Base-by-base conservation (phyloP, 1,140 invertebrate genomes). In the Metaphire vulgaris region DNA sequence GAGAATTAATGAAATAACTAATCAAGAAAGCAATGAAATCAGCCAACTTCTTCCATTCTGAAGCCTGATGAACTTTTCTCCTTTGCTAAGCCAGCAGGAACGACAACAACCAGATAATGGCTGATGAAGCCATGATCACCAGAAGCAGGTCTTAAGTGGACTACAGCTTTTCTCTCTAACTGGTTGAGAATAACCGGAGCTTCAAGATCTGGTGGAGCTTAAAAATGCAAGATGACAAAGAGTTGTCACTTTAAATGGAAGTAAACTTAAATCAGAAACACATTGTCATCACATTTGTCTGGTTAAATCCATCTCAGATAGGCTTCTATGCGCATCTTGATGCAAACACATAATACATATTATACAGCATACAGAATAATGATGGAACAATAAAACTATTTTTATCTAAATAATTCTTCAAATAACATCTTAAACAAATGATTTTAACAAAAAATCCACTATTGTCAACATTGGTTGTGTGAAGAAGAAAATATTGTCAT, bases 71-170 rank as follows among this genome's bases (percentile, higher is more conserved):
- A 94, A 85, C 94, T 90, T 80, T 92, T 89, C n/a, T 89, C 86
- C 75, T 89, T 90, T 0, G 89, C 88, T 32, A 86, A 86, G 80
- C 94, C 92, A 80, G 95, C 92, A 0, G 96, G 96, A 12, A 99
- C 95, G 64, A 99, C 96, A 79, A 98, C 91, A 75, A 99, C 85
- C 85, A 93, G 97, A 85, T 99, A 99, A 88, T 98, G 95, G 71
- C 93, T 95, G 76, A 99, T 97, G 0, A 95, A 96, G n/a, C 97
- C 97, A 84, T 98, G 98, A 86, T 98, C 96, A 87, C 99, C 96
- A 0, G 94, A 97, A 0, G 97, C 96, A 88, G 95, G 93, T 1
- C 94, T 93, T 80, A 98, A 85, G 78, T 94, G 93, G 21, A 98
- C 92, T 72, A 92, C 90, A 78, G 98, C 94, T 86, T 94, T 93